Conservation (phyloP, 2,113 vertebrate species). For the Galeopterus variegatus region DNA sequence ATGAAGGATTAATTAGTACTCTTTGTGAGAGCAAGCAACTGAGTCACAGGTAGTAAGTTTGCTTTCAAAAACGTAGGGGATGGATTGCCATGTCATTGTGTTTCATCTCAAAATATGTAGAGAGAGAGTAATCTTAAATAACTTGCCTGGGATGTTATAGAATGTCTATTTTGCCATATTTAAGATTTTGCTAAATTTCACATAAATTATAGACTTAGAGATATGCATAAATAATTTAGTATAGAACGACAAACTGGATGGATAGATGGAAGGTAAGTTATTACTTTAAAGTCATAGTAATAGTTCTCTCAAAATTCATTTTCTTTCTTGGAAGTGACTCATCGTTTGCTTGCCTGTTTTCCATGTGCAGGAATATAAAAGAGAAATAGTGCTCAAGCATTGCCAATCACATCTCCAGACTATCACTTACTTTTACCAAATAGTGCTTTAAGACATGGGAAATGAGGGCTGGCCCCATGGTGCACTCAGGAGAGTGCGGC, state of each 20-base stretch:
- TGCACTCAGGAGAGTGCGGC: too few species aligned
- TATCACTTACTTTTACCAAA: conserved; percentile 53
- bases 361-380: not conserved
- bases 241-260: conserved; percentile 3
- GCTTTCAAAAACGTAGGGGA: not conserved
- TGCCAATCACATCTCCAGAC: not conserved
- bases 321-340: conserved; percentile 57
- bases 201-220: not conserved
- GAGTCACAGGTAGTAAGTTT: conserved; percentile 3
- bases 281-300: conserved; percentile 53
- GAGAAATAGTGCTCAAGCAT: not conserved
- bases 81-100: not conserved
- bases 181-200: conserved; percentile 57
- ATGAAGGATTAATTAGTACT: conserved; percentile 47
- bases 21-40: not conserved
- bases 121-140: conserved; percentile 40
- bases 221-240: not conserved
- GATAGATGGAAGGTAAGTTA: conserved; percentile 16
- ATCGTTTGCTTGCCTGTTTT: not conserved
- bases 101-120: conserved; percentile 54
- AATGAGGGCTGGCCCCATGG: too few species aligned
- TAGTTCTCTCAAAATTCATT: conserved; percentile 52
- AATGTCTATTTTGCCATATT: conserved; percentile 35
- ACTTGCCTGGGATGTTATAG: conserved; percentile 61
- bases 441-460: conserved; percentile 9